A percentile compares a stretch with the other conserved stretches of the same genome.
Conservation (phyloP, 2,113 vertebrate species). For the Toxotes jaculatrix region DNA sequence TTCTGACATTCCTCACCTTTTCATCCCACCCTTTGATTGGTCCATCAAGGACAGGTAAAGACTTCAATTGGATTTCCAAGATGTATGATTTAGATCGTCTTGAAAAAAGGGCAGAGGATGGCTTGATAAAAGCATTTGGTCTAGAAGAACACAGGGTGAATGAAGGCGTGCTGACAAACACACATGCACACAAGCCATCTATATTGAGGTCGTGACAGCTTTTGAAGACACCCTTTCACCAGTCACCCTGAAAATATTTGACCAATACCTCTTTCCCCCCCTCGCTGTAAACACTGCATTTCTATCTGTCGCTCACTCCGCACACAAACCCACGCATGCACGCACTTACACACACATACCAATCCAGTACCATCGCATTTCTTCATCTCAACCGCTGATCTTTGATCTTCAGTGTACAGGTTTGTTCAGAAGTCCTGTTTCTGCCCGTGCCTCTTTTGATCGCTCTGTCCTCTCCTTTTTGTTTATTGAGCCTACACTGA, state of each 20-base stretch:
- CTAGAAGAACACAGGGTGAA: constrained; percentile 10
- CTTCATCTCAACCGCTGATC: constrained; percentile 12
- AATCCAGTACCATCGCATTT: constrained; percentile 12
- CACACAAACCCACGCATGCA: constrained; percentile 10
- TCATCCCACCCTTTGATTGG: constrained; percentile 35
- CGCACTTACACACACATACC: constrained; percentile 7
- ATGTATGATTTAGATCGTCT: constrained; percentile 31
- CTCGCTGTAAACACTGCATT: constrained; percentile 37
- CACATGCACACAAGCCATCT: constrained; percentile 10
- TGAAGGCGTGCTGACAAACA: constrained; percentile 1
- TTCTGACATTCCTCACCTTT: constrained; percentile 29
- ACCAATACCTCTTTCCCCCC: constrained; percentile 27
- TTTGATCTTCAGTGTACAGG: constrained; percentile 62
- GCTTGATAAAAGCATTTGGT: constrained; percentile 37
- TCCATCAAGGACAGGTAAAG: constrained; percentile 36
- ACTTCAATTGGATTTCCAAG: constrained; percentile 31
- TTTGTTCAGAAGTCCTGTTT: constrained; percentile 54
- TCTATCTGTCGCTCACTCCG: constrained; percentile 7
- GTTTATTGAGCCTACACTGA: constrained; percentile 50
- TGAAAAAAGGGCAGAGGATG: constrained; percentile 16
- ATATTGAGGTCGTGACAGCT: constrained; percentile 56
- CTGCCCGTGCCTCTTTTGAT: constrained; percentile 50
- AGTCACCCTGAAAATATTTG: constrained; percentile 60
- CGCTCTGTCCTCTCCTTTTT: constrained; percentile 52
- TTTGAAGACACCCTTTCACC: constrained; percentile 64